Conservation (phyloP, 2,797 vertebrate genomes). For the Lepilemur ruficaudatus region DNA sequence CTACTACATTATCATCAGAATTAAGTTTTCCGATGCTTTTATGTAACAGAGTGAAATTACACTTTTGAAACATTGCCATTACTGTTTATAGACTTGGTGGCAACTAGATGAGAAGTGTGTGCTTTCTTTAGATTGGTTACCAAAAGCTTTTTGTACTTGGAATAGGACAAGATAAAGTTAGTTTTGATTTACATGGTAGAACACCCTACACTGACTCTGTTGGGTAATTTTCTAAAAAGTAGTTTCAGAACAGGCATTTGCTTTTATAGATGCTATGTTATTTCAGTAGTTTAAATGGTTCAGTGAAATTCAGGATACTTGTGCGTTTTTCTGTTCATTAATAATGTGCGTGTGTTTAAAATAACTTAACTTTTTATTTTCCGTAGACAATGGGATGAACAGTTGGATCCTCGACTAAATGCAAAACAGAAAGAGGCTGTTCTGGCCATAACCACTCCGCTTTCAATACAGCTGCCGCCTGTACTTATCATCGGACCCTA, state of each 20-base stretch:
- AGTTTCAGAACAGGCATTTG: background rate
- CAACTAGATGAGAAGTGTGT: background rate
- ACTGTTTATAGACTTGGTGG: background rate
- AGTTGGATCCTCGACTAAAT: conserved; percentile 98
- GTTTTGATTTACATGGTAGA: conserved; percentile 30
- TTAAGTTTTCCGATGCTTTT: background rate
- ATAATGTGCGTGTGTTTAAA: conserved; percentile 28
- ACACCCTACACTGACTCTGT: background rate
- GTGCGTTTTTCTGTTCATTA: background rate
- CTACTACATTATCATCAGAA: background rate
- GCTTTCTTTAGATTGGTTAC: background rate
- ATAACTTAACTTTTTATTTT: conserved; percentile 59
- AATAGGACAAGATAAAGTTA: background rate
- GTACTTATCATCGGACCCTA: conserved; percentile 99
- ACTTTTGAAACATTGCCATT: background rate
- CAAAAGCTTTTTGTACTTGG: background rate
- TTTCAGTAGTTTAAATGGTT: conserved; percentile 3
- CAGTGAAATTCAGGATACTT: background rate
- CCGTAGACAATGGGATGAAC: conserved; percentile 97
- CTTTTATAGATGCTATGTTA: background rate
- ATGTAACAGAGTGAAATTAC: background rate
- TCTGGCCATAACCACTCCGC: conserved; percentile 97
- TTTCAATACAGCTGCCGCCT: conserved; percentile 93
- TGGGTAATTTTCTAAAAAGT: background rate
- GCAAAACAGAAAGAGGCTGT: conserved; percentile 99